Conservation (phyloP, 2,113 vertebrate species). For the Glaucidium brasilianum region DNA sequence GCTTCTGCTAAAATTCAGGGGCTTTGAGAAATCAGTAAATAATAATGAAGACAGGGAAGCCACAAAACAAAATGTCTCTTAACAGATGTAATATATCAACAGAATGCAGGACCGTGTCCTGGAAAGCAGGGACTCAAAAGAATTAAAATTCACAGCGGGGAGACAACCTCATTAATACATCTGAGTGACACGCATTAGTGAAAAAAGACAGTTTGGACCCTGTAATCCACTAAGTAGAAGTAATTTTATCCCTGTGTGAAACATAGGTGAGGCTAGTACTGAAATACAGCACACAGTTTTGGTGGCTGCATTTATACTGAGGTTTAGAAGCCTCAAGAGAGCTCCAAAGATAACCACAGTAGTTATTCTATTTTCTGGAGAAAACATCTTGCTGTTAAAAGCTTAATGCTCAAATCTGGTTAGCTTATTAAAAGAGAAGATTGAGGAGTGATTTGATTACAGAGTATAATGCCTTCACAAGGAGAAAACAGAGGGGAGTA, state of each 20-base stretch:
- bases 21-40: not conserved
- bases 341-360: not conserved
- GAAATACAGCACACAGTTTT: not conserved
- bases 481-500: not conserved
- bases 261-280: not conserved
- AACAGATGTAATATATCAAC: not conserved
- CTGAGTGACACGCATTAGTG: not conserved
- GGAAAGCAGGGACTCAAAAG: not conserved
- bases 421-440: conserved; percentile 41
- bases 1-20: not conserved
- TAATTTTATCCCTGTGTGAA: conserved; percentile 36
- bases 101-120: not conserved
- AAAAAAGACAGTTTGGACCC: not conserved
- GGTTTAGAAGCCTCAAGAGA: conserved; percentile 21
- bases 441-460: conserved; percentile 42
- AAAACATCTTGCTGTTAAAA: conserved; percentile 35
- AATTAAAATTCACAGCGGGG: not conserved
- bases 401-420: conserved; percentile 37
- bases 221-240: not conserved
- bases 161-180: not conserved
- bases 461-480: not conserved
- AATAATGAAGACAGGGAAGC: not conserved
- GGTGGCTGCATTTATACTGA: not conserved
- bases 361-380: conserved; percentile 27
- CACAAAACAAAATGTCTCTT: not conserved